phyloP scores from a whole-genome alignment of 2,113 vertebrate species.

The Proterorhinus semilunaris region DNA sequence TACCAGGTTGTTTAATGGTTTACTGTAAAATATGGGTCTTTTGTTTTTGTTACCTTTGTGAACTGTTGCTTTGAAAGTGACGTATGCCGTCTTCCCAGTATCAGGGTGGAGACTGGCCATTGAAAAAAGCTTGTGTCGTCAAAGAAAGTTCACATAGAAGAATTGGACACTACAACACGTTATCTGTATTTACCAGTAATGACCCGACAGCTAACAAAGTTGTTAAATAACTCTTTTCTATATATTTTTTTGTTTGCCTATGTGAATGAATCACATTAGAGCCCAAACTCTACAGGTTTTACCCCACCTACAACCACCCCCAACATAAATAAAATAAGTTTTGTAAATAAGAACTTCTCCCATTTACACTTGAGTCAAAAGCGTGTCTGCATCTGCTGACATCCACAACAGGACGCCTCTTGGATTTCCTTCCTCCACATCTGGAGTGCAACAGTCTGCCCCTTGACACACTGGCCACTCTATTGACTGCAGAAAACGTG shows the following conservation, averaged over 20 bases:
- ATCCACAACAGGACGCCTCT: slow-evolving; percentile 33
- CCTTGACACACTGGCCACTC: slow-evolving; percentile 47
- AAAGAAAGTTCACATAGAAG: no score
- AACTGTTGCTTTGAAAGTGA: not conserved
- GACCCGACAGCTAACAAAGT: no score
- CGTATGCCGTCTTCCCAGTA: not conserved
- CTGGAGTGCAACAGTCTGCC: slow-evolving; percentile 34
- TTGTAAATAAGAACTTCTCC: slow-evolving; percentile 9
- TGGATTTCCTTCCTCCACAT: slow-evolving; percentile 58
- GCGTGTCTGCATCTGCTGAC: slow-evolving; percentile 40
- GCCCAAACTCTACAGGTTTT: no score
- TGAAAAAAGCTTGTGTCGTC: not conserved
- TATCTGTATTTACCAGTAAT: no score
- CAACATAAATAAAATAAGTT: slow-evolving; percentile 17
- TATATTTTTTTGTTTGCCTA: no score
- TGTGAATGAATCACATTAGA: no score
- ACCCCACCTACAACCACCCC: slow-evolving; percentile 13
- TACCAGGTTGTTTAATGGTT: not conserved
- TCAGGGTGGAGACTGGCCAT: not conserved
- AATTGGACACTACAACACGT: no score
- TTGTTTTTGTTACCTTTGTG: not conserved
- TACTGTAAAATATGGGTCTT: not conserved
- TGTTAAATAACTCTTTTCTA: no score
- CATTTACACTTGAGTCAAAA: slow-evolving; percentile 29
- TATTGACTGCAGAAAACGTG: slow-evolving; percentile 23